Conservation (phyloP, 2,113 vertebrate species). For the Smithornis capensis region DNA sequence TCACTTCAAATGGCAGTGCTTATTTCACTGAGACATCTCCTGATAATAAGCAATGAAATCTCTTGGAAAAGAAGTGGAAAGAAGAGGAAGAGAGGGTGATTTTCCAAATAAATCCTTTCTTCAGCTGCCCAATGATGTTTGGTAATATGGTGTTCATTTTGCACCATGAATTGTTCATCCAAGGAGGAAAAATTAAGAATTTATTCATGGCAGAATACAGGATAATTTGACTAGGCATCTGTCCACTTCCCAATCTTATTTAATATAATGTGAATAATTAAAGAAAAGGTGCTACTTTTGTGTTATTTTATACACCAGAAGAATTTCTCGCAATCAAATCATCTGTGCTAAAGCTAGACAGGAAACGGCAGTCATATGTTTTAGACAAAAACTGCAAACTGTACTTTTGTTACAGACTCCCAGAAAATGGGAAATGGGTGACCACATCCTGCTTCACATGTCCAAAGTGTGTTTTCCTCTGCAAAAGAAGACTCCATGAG, state of each 20-base stretch:
- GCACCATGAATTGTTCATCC: background rate
- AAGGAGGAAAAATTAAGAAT: background rate
- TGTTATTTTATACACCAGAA: background rate
- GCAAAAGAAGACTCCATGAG: background rate
- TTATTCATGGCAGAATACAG: background rate
- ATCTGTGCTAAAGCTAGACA: background rate
- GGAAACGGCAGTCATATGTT: background rate
- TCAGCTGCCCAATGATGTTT: background rate
- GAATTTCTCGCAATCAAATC: background rate
- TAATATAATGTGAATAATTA: background rate
- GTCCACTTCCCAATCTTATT: background rate
- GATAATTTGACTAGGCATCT: background rate
- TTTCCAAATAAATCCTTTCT: background rate
- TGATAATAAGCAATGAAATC: background rate
- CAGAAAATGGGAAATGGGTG: background rate
- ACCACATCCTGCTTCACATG: background rate
- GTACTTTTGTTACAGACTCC: background rate
- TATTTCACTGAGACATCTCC: background rate
- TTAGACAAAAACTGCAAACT: background rate
- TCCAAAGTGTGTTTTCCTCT: background rate
- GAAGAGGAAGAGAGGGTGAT: background rate
- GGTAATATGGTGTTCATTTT: background rate
- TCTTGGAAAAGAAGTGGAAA: background rate
- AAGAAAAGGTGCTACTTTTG: background rate
- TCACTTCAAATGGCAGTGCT: background rate